Percentiles rank a stretch among this genome's conserved stretches.
Evolutionary conservation across 1,140 invertebrate species (phyloP).

Genomic region (Phortica variegata): DNA sequence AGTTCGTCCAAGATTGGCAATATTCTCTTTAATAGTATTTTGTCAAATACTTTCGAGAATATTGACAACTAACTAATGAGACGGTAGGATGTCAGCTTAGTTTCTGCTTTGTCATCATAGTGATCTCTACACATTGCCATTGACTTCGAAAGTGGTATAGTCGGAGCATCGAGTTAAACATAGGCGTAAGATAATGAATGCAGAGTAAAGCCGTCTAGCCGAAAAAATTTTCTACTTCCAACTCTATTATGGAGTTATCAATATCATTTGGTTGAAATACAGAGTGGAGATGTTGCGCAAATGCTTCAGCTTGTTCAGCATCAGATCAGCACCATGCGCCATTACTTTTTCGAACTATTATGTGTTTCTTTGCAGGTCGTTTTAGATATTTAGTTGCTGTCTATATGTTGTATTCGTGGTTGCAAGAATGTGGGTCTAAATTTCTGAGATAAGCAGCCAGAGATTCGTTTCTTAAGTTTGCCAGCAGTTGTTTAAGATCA

Average conservation of each 20-base stretch:
- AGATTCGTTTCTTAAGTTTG: constrained; percentile 3
- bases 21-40: too few relatives aligned
- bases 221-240: constrained; percentile 1
- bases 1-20: constrained; percentile 2
- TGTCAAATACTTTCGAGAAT: constrained; percentile 29
- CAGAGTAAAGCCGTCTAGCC: background rate
- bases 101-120: too few relatives aligned
- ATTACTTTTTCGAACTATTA: constrained; percentile 1
- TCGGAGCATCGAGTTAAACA: constrained; percentile 8
- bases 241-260: background rate
- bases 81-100: too few relatives aligned
- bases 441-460: too few relatives aligned
- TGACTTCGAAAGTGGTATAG: background rate
- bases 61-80: constrained; percentile 18
- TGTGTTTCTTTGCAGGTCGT: constrained; percentile 6
- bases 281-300: constrained; percentile 1
- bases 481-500: constrained; percentile 3
- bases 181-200: background rate
- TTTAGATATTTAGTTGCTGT: constrained; percentile 10
- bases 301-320: constrained; percentile 1
- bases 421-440: background rate
- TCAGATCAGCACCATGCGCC: background rate
- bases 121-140: too few relatives aligned
- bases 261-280: background rate
- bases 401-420: constrained; percentile 7